Evolutionary conservation across 2,113 vertebrate genomes (phyloP).

Genomic region (Notiomystis cincta): DNA sequence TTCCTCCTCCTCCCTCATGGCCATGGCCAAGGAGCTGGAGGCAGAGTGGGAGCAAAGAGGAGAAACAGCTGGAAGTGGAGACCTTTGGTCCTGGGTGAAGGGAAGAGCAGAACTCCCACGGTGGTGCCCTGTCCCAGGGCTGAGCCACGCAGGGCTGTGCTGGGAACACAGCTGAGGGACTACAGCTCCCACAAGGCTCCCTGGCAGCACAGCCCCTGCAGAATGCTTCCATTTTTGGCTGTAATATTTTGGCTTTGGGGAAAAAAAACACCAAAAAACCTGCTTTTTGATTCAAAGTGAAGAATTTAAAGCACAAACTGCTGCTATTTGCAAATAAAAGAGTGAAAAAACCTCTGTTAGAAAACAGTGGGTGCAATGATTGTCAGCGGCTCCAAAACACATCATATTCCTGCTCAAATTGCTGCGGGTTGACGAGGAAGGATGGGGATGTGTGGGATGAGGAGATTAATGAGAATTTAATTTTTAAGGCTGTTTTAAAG

Average conservation of each 20-base stretch:
- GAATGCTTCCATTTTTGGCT: not conserved
- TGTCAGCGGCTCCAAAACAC: not conserved
- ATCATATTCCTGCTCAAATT: not conserved
- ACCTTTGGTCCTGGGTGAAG: not conserved
- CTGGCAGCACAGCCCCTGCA: not conserved
- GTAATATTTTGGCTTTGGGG: not conserved
- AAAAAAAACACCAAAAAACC: accelerated
- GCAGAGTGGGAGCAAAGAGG: not conserved
- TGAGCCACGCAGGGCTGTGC: not conserved
- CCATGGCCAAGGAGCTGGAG: accelerated
- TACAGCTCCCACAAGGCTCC: not conserved
- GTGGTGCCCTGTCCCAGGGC: accelerated
- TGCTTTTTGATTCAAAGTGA: not conserved
- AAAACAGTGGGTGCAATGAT: not conserved
- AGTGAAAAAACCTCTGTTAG: not conserved
- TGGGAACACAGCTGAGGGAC: not conserved
- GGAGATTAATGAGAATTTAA: not conserved
- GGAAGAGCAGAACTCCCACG: accelerated
- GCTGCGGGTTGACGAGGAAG: not conserved
- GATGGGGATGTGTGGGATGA: not conserved
- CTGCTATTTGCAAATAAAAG: not conserved
- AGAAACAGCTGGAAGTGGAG: not conserved
- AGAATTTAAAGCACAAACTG: not conserved
- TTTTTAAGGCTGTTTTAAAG: not conserved
- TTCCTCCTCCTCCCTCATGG: not conserved